phyloP scores from a whole-genome alignment of 2,113 vertebrate species.

The Narcine bancroftii region DNA sequence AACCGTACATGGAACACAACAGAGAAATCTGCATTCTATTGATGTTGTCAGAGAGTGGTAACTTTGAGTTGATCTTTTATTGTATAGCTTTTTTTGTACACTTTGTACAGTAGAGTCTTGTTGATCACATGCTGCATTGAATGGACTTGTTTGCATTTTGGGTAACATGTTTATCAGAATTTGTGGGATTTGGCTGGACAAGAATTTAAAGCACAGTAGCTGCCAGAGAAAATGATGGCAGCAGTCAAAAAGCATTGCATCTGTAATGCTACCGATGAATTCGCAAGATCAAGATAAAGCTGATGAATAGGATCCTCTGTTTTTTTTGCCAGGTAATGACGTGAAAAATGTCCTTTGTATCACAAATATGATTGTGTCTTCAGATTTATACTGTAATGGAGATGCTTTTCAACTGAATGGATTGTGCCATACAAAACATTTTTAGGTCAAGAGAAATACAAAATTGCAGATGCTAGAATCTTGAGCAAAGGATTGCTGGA shows the following conservation, averaged over 20 bases:
- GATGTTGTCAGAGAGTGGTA: not conserved
- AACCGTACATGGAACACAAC: no score
- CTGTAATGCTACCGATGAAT: not conserved
- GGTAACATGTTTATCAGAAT: not conserved
- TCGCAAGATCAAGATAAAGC: not conserved
- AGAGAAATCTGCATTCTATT: no score
- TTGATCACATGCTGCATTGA: not conserved
- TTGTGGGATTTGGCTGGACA: slow-evolving; percentile 20
- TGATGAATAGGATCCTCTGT: slow-evolving; percentile 5
- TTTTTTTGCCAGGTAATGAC: slow-evolving; percentile 5
- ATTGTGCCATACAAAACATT: not conserved
- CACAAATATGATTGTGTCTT: not conserved
- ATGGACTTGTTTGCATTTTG: not conserved
- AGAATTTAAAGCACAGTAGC: slow-evolving; percentile 19
- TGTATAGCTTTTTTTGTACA: not conserved
- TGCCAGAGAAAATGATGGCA: slow-evolving; percentile 16
- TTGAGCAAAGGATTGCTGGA: no score
- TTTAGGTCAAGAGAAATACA: not conserved
- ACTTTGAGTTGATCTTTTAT: not conserved
- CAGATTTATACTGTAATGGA: not conserved
- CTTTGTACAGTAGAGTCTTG: not conserved
- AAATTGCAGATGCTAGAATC: no score
- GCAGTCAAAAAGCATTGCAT: slow-evolving; percentile 5
- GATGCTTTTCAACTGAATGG: slow-evolving; percentile 5
- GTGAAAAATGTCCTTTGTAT: not conserved